Conservation (phyloP, 2,888 invertebrate species). For the Nezara viridula region DNA sequence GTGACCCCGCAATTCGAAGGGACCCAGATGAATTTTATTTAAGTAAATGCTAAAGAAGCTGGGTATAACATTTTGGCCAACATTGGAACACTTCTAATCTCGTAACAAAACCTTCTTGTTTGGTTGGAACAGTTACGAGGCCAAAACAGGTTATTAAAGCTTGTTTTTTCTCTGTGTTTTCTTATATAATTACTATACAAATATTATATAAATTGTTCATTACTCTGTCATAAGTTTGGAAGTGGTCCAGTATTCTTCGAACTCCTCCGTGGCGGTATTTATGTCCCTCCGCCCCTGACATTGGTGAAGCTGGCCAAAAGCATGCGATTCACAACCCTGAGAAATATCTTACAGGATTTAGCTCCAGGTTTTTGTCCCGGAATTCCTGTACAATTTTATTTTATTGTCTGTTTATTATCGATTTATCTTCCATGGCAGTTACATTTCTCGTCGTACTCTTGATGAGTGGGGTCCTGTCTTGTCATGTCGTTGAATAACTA, state of each 20-base stretch:
- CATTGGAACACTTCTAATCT: no score
- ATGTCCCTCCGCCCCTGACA: not conserved
- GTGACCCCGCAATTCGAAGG: no score
- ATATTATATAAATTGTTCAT: not conserved
- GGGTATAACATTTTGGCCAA: no score
- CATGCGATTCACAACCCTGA: not conserved
- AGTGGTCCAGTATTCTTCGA: not conserved
- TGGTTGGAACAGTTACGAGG: no score
- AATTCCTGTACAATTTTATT: not conserved
- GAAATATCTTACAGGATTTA: not conserved
- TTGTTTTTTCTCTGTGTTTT: no score
- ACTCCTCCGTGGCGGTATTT: not conserved
- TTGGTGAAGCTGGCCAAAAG: not conserved
- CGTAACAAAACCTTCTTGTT: no score
- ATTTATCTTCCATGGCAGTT: not conserved
- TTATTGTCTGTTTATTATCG: conserved; percentile 27
- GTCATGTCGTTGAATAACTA: not conserved
- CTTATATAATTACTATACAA: not conserved
- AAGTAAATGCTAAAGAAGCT: no score
- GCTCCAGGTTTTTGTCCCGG: not conserved
- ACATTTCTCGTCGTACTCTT: not conserved
- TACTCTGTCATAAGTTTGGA: not conserved
- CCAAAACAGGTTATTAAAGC: no score
- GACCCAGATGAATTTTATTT: no score
- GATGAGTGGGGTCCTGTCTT: not conserved